A percentile compares a stretch with the other conserved stretches of the same genome.
Conservation (phyloP, 2,113 vertebrate species). For the Cephalopterus ornatus region DNA sequence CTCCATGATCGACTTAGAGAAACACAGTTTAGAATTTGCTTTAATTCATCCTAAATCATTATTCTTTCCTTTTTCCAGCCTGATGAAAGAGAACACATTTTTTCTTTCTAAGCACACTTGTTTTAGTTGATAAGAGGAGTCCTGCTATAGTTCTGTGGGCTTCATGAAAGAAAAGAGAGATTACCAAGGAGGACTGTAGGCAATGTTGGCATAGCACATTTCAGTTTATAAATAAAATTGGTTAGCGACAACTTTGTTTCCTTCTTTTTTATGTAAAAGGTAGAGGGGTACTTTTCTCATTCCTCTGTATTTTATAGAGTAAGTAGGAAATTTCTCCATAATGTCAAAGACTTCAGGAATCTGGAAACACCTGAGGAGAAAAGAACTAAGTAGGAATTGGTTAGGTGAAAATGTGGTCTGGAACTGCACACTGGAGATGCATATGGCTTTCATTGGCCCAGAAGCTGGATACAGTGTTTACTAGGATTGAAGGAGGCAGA, state of each 20-base stretch:
- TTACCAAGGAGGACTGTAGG: background rate
- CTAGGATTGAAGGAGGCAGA: background rate
- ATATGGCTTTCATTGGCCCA: background rate
- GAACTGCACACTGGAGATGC: background rate
- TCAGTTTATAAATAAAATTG: background rate
- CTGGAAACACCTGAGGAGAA: background rate
- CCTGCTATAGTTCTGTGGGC: background rate
- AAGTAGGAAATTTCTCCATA: background rate
- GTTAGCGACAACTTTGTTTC: background rate
- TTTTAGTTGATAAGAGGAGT: background rate
- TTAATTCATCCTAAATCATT: background rate
- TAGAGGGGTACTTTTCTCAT: background rate
- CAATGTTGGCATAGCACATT: background rate
- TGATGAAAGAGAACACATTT: background rate
- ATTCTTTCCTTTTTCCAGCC: background rate
- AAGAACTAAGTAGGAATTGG: background rate
- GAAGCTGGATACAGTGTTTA: background rate
- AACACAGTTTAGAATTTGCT: background rate
- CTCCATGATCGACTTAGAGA: background rate
- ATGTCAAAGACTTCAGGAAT: background rate
- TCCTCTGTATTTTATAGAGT: background rate
- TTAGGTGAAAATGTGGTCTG: background rate
- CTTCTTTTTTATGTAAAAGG: background rate
- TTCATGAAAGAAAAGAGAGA: background rate
- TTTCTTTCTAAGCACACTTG: background rate